Base-by-base conservation (phyloP, 2,113 vertebrate species). In the Lasiurus borealis region DNA sequence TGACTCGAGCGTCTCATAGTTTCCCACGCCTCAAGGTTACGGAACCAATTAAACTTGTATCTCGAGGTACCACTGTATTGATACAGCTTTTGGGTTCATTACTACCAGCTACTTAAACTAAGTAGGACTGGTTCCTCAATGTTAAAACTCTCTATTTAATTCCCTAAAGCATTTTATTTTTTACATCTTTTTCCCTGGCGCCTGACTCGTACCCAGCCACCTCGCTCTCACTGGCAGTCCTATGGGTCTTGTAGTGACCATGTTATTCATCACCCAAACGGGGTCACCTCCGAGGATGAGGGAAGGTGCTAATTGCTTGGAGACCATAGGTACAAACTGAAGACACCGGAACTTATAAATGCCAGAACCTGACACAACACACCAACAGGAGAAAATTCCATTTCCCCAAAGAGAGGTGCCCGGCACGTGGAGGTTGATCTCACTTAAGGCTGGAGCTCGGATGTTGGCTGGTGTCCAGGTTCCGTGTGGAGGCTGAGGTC, bases 81-180 rank as follows among this genome's bases (percentile, higher is more conserved):
- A 54, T 75, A 48, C 6, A 8, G 31, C 18, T 54, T 88, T 85
- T 77, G 29, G 80, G 40, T 75, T n/a, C 57, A 59, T 69, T 64
- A 40, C 46, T 57, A 27, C 27, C n/a, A 46, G 19, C 21, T 71
- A 9, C 64, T 86, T 57, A 50, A 93, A 12, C 66, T 73, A 69
- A 88, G 15, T 21, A 27, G 4, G 48, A 40, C 36, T 18, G 12
- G 6, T 69, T 78, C 13, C 66, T 94, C 48, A 7, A 12, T 84
- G 90, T 69, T 68, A 50, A 93, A 83, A 78, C 62, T 90, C 57
- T 40, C 31, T 64, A 71, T 88, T 85, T 84, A 66, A 91, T 86
- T 90, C 40, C 72, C 85, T 81, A 31, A 89, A 89, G n/a, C 44
- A 40, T 93, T 68, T 93, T 77, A 4, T 76, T 76, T 91, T 48